phyloP scores from a whole-genome alignment of 2,113 vertebrate species.

The Tupaia tana region DNA sequence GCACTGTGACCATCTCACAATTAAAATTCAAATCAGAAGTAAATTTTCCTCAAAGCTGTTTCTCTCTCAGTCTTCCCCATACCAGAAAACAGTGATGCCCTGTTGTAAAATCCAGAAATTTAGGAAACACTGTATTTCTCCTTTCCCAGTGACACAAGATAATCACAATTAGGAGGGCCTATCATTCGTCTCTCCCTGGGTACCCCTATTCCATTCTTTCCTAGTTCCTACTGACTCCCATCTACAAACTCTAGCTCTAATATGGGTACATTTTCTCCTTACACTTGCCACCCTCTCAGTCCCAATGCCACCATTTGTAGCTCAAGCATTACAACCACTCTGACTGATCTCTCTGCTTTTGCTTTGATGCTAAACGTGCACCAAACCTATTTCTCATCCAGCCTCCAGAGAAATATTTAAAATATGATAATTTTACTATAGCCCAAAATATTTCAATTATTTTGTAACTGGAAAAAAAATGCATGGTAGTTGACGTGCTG shows the following conservation, averaged over 20 bases:
- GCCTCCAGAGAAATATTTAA: neutral
- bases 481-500: no score
- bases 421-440: neutral
- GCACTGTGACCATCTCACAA: rapidly evolving
- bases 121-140: neutral
- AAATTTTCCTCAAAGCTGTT: neutral
- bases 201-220: neutral
- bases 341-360: neutral
- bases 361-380: neutral
- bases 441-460: neutral
- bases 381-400: neutral
- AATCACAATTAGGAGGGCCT: neutral
- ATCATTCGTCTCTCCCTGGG: neutral
- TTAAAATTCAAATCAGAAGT: neutral
- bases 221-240: neutral
- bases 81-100: neutral
- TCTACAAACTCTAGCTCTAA: neutral
- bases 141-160: neutral
- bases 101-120: neutral
- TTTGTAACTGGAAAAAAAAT: neutral
- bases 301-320: neutral
- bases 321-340: neutral
- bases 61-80: neutral
- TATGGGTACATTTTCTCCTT: neutral
- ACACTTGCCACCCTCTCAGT: neutral